phyloP scores from a whole-genome alignment of 2,888 invertebrate genomes.

The Linnaemya vulpina region DNA sequence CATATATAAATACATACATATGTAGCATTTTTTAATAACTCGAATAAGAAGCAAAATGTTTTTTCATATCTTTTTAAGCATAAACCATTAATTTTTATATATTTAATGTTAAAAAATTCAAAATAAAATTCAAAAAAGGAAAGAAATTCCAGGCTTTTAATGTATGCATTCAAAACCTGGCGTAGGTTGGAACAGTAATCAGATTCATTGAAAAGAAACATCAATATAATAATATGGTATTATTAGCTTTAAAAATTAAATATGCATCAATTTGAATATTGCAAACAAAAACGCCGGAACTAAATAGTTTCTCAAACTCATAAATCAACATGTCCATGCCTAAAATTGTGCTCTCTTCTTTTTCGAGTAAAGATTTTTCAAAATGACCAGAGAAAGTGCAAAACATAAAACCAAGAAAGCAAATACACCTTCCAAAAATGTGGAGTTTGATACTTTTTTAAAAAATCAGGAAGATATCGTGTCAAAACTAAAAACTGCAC shows the following conservation, averaged over 20 bases:
- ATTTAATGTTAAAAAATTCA: slow-evolving; percentile 60
- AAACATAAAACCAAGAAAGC: slow-evolving; percentile 43
- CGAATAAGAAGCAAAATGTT: slow-evolving; percentile 63
- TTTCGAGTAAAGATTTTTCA: slow-evolving; percentile 29
- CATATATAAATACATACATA: slow-evolving; percentile 13
- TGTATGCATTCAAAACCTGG: too few species aligned
- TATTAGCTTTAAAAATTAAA: too few species aligned
- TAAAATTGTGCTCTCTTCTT: slow-evolving; percentile 49
- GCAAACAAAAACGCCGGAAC: too few species aligned
- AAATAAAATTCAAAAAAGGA: slow-evolving; percentile 38
- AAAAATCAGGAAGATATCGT: slow-evolving; percentile 47
- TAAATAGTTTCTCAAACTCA: too few species aligned
- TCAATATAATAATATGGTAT: too few species aligned
- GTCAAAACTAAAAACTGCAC: slow-evolving; percentile 21
- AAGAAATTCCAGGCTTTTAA: not conserved
- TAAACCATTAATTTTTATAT: slow-evolving; percentile 57
- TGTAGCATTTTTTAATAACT: slow-evolving; percentile 46
- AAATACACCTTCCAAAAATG: not conserved
- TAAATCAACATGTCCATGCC: not conserved
- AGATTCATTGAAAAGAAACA: too few species aligned
- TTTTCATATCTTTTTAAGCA: slow-evolving; percentile 41
- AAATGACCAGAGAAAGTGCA: slow-evolving; percentile 56
- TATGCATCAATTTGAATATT: too few species aligned
- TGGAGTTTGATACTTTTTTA: slow-evolving; percentile 36
- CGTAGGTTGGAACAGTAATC: too few species aligned